Evolutionary conservation across 1,140 invertebrate genomes (phyloP).

Genomic region (Sipha flava): DNA sequence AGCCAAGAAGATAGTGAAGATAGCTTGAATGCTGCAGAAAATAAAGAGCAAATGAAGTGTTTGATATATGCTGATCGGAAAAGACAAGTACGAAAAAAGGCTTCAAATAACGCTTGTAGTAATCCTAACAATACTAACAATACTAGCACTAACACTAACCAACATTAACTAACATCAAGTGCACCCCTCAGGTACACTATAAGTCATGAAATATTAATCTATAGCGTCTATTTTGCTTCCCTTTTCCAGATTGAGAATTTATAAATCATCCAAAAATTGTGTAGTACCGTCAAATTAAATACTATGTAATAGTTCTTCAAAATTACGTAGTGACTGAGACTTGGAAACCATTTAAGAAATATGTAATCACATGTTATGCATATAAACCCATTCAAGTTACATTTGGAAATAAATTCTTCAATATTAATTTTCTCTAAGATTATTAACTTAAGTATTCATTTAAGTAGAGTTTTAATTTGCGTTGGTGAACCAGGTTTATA

Average conservation of each 20-base stretch:
- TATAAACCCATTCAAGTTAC: not conserved
- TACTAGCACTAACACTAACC: not conserved
- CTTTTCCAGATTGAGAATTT: constrained; percentile 27
- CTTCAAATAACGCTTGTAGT: not conserved
- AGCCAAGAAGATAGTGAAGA: not conserved
- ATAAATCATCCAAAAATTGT: not conserved
- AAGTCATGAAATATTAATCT: not conserved
- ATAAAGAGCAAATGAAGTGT: constrained; percentile 19
- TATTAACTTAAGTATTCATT: not conserved
- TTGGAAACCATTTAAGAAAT: not conserved
- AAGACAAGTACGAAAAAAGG: constrained; percentile 29
- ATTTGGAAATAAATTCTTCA: not conserved
- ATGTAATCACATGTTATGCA: not conserved
- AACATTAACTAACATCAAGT: not conserved
- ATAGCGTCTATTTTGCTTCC: constrained; percentile 13
- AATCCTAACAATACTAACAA: not conserved
- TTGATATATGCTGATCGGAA: constrained; percentile 27
- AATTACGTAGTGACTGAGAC: not conserved
- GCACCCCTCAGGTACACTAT: constrained; percentile 21
- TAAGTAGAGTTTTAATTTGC: not conserved
- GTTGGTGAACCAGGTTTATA: not conserved
- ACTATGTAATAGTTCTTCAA: not conserved
- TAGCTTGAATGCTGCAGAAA: not conserved
- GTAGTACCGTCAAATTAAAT: not conserved
- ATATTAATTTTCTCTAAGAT: not conserved